Base-by-base conservation (phyloP, 2,888 invertebrate genomes). In the Panopea generosa region DNA sequence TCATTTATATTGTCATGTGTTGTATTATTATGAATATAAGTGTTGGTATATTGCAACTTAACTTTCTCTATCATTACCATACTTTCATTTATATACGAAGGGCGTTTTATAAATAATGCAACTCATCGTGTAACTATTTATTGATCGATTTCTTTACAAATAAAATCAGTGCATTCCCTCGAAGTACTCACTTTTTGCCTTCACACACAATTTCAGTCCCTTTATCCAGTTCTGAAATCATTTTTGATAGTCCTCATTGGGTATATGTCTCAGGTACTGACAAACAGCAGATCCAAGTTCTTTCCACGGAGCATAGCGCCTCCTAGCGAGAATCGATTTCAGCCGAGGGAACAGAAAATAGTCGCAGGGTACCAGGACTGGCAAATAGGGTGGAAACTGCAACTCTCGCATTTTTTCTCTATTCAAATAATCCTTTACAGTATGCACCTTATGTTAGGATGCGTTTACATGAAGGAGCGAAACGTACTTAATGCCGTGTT, bases 391-490 rank as follows among this genome's bases (percentile, higher is more conserved):
- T 16, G 47, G 16, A 47, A 9, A 16, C 16, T 4, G 7, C 4
- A 9, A 18, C 18, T 9, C 47, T 47, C 20, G n/a, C 16, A 61
- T 29, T 18, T 61, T 20, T 26, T 45, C 24, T 24, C 43, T 9
- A 3, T 59, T 26, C 14, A 59, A 45, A 59, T 33, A 33, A 33
- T 20, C 27, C 9, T 18, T 11, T 11, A 60, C 60, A 47, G 47
- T 47, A n/a, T 40, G 26, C 6, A 47, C 47, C 26, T 27, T 60
- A 27, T 60, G 60, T 27, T 45, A 27, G 14, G 60, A n/a, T n/a
- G 60, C 47, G 45, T 60, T 60, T 18, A 47, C 60, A 60, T 60
- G 60, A n/a, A 60, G 26, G 4, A 60, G 26, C n/a, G 45, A 18
- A 40, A 59, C n/a, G 40, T 24, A 6, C 2, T 18, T 3, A 1